phyloP scores from a whole-genome alignment of 1,140 invertebrate species.

The Hesperophylax magnus region DNA sequence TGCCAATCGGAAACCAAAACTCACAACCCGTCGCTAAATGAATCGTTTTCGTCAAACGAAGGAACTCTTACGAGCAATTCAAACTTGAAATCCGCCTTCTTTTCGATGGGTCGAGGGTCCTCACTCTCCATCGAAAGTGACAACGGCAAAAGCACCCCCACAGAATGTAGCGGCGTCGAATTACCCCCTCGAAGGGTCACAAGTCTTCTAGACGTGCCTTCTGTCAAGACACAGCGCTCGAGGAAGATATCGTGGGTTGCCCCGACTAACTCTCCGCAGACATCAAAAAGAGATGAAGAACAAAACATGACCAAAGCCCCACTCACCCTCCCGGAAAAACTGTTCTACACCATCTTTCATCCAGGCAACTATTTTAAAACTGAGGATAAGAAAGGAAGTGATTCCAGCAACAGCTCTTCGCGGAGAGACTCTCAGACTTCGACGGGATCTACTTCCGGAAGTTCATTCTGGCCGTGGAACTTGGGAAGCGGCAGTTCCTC shows the following conservation, averaged over 20 bases:
- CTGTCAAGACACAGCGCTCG: constrained; percentile 64
- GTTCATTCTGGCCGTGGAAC: constrained; percentile 69
- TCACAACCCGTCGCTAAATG: constrained; percentile 63
- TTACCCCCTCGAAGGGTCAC: constrained; percentile 63
- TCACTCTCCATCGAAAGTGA: constrained; percentile 31
- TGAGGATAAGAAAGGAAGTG: constrained; percentile 63
- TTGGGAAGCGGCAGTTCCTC: constrained; percentile 47
- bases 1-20: constrained; percentile 63
- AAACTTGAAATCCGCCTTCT: constrained; percentile 43
- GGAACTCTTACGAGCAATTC: constrained; percentile 68
- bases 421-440: constrained; percentile 50
- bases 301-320: not conserved
- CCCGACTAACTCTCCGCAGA: constrained; percentile 60
- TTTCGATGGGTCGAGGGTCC: constrained; percentile 30
- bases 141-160: constrained; percentile 20
- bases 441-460: constrained; percentile 62
- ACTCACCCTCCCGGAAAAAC: constrained; percentile 65
- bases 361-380: constrained; percentile 69
- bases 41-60: constrained; percentile 67
- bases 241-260: constrained; percentile 73
- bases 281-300: not conserved
- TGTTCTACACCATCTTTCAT: constrained; percentile 70
- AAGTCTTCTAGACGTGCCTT: constrained; percentile 68
- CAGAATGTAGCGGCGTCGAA: not conserved
- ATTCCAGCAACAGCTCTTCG: constrained; percentile 25